Evolutionary conservation across 1,140 invertebrate genomes (phyloP).

Genomic region (Musca domestica): DNA sequence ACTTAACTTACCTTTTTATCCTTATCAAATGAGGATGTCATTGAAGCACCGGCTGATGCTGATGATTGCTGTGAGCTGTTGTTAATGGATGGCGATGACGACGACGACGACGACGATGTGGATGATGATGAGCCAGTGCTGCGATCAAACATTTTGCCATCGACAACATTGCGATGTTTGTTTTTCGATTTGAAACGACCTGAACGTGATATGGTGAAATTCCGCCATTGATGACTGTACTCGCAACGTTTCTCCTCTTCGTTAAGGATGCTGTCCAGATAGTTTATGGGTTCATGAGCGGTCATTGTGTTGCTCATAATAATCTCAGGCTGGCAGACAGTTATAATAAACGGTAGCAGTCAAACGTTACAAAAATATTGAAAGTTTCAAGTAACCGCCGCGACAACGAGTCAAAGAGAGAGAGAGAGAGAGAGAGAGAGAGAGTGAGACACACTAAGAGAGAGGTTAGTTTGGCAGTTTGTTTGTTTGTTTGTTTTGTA

Average conservation of each 20-base stretch:
- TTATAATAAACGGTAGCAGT: too few species aligned
- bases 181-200: conserved; percentile 51
- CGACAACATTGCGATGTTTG: conserved; percentile 49
- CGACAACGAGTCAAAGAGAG: too few species aligned
- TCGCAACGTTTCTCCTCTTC: conserved; percentile 51
- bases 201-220: conserved; percentile 50
- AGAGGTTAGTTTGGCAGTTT: not conserved
- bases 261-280: conserved; percentile 48
- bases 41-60: conserved; percentile 31
- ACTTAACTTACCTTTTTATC: conserved; percentile 21
- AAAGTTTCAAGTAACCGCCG: too few species aligned
- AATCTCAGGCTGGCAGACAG: not conserved
- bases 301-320: conserved; percentile 41
- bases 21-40: conserved; percentile 31
- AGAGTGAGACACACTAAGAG: not conserved
- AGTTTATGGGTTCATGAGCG: conserved; percentile 49
- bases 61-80: conserved; percentile 11
- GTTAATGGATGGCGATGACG: not conserved
- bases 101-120: not conserved
- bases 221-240: conserved; percentile 49
- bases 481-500: not conserved
- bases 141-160: conserved; percentile 47
- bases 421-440: too few species aligned
- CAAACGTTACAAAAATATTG: too few species aligned
- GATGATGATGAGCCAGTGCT: not conserved